phyloP scores from a whole-genome alignment of 2,113 vertebrate genomes.

The Eptesicus fuscus region DNA sequence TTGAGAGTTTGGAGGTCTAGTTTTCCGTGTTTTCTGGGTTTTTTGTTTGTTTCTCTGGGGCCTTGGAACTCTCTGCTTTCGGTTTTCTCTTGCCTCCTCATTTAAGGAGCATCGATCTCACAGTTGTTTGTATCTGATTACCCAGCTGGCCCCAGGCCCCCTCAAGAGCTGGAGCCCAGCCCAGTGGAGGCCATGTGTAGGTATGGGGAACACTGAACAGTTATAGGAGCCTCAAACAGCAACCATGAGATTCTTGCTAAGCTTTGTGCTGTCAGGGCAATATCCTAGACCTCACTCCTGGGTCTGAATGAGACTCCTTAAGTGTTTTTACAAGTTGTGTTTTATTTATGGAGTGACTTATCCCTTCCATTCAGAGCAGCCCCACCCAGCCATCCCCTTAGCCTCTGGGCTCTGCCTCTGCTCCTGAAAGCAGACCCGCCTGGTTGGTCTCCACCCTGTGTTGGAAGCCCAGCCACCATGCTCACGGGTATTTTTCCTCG shows the following conservation, averaged over 20 bases:
- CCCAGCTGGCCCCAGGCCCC: not conserved
- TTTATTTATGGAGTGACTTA: constrained; percentile 67
- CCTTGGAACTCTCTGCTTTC: constrained; percentile 32
- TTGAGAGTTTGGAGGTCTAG: not conserved
- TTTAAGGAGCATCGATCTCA: constrained; percentile 23
- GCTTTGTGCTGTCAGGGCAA: constrained; percentile 16
- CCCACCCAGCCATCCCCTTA: constrained; percentile 26
- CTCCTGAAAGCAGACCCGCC: constrained; percentile 44
- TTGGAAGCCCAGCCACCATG: constrained; percentile 57
- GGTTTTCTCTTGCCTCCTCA: constrained; percentile 41
- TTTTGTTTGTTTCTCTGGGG: not conserved
- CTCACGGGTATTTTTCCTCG: constrained; percentile 63
- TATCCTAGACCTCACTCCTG: constrained; percentile 20
- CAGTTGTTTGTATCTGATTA: constrained; percentile 13
- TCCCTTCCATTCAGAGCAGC: constrained; percentile 59
- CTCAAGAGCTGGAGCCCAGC: constrained; percentile 14
- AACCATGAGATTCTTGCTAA: not conserved
- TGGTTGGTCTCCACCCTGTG: constrained; percentile 52
- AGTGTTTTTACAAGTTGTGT: constrained; percentile 61
- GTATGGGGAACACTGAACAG: not conserved
- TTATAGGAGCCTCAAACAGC: not conserved
- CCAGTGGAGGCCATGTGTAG: not conserved
- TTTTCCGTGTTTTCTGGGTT: constrained; percentile 9
- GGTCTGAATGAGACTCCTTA: constrained; percentile 44
- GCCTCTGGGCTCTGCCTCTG: constrained; percentile 55